Percentiles rank a stretch among this genome's conserved stretches.
Evolutionary conservation across 2,888 invertebrate species (phyloP).

Genomic region (Aradus depressus): DNA sequence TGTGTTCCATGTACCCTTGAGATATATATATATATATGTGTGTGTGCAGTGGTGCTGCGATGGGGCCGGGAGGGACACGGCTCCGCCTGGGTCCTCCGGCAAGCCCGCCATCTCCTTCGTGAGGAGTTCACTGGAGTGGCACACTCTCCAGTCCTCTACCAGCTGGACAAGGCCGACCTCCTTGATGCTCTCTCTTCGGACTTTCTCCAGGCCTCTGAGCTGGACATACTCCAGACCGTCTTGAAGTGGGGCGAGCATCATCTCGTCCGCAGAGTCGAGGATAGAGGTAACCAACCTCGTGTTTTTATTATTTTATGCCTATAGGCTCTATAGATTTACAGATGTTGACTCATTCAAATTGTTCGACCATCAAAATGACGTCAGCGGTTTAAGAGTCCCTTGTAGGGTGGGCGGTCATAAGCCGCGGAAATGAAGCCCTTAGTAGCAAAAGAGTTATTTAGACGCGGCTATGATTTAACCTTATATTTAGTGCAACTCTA

Average conservation of each 20-base stretch:
- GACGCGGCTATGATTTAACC: too few relatives aligned
- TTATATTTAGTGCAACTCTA: too few relatives aligned
- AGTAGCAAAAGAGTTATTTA: too few relatives aligned
- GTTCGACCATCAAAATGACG: too few relatives aligned
- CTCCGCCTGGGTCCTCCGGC: conserved; percentile 63
- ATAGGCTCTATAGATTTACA: background rate
- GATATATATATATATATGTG: too few relatives aligned
- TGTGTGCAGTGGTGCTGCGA: conserved; percentile 30
- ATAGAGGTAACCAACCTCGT: conserved; percentile 47
- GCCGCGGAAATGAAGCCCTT: too few relatives aligned
- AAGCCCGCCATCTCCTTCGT: conserved; percentile 74
- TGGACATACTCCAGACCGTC: conserved; percentile 76
- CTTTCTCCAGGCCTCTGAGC: conserved; percentile 63
- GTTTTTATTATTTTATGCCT: background rate
- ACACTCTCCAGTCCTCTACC: conserved; percentile 59
- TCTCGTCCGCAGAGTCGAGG: conserved; percentile 68
- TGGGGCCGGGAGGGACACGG: conserved; percentile 90
- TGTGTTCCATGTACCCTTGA: too few relatives aligned
- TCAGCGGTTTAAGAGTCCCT: too few relatives aligned
- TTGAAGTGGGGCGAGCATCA: conserved; percentile 85
- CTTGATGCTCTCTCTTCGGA: conserved; percentile 53
- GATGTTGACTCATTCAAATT: too few relatives aligned
- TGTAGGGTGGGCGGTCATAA: too few relatives aligned
- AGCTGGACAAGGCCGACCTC: conserved; percentile 63
- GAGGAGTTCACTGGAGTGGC: conserved; percentile 81